Base-by-base conservation (phyloP, 2,888 invertebrate genomes). In the Harpalus rufipes region DNA sequence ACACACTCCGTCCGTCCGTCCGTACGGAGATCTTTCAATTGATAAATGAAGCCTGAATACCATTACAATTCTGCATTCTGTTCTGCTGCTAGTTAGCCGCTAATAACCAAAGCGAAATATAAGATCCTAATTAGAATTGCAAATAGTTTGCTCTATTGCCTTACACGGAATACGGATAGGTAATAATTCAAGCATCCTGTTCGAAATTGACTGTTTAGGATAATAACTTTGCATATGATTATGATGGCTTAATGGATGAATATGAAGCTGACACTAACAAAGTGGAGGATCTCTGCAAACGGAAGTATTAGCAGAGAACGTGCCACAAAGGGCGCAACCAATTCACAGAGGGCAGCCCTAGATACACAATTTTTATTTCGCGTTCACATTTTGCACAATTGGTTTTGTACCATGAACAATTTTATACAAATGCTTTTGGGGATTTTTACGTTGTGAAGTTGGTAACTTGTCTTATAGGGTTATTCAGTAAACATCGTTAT, bases 81-180 rank as follows among this genome's bases (percentile, higher is more conserved):
- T 39, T 68, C 39, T 63, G 68, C 68, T 32, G 74, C 74, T 51
- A 74, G 44, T 74, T 74, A 51, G 16, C 51, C 51, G 74, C 78
- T 78, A 78, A 78, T 78, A 78, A 58, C 78, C 78, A 78, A 56
- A 56, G 78, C 78, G 58, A 78, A 78, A 58, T 78, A 78, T 78
- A 78, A 78, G 56, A 74, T 58, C n/a, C 32, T 58, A 58, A 78
- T 78, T 78, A 78, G 56, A 78, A 78, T 78, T 78, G 78, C 78
- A 78, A 78, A 78, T 74, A 74, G 72, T 74, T 14, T 44, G 44
- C 32, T 68, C 39, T 68, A 68, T 68, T 68, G 68, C 68, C 32
- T 68, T 39, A 68, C 32, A 68, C 68, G 39, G 25, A 3, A n/a
- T 68, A 25, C 68, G 32, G 21, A 68, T 32, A 74, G 72, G 44